Percentiles rank a stretch among this genome's conserved stretches.
These are phyloP conservation scores for Tokudaia tokunoshimensis DNA, from an alignment of 2,797 vertebrate genomes.

Conservation along the genomic window DNA sequence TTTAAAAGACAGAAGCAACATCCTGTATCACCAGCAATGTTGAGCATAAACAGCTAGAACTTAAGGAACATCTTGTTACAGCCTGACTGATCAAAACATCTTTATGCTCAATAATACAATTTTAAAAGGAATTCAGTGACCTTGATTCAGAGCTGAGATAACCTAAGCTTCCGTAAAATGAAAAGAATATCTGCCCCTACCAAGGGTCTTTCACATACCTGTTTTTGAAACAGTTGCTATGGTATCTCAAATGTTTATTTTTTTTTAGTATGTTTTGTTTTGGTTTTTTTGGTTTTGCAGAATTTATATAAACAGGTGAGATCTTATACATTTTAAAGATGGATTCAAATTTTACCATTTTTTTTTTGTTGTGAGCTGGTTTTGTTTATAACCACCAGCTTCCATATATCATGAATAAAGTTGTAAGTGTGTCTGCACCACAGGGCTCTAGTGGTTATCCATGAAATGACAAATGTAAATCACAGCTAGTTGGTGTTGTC, in stretches of 20 bases:
- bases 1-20: background rate
- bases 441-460: background rate
- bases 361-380: background rate
- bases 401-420: background rate
- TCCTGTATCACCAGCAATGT: background rate
- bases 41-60: background rate
- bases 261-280: background rate
- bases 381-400: background rate
- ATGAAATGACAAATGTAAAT: background rate
- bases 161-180: background rate
- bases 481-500: background rate
- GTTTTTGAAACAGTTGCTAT: background rate
- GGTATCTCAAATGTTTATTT: background rate
- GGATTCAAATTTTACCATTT: conserved; percentile 1
- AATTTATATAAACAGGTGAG: background rate
- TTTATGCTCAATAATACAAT: conserved; percentile 9
- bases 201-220: no score
- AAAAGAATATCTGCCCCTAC: background rate
- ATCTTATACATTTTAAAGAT: background rate
- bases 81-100: conserved; percentile 13
- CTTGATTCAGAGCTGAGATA: background rate
- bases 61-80: background rate
- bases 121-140: background rate
- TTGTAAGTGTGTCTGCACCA: background rate
- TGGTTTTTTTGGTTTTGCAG: conserved; percentile 27